phyloP scores from a whole-genome alignment of 2,113 vertebrate species.

The Epinephelus lanceolatus region DNA sequence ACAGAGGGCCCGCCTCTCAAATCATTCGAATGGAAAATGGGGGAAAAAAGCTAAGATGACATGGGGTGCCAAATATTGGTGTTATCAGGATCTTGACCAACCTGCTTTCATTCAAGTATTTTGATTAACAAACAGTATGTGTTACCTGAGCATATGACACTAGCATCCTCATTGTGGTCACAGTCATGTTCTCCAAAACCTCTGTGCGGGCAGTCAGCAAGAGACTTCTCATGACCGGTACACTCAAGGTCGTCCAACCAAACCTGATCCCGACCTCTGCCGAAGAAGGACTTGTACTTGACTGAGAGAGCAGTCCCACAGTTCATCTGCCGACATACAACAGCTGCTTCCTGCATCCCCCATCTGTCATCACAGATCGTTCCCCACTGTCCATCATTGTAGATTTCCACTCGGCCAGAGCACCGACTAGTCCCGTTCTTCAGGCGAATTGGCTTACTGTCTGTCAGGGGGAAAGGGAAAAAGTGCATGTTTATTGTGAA shows the following conservation, averaged over 20 bases:
- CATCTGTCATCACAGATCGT: slow-evolving; percentile 78
- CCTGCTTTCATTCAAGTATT: background rate
- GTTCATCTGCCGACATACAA: slow-evolving; percentile 67
- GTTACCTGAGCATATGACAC: slow-evolving; percentile 76
- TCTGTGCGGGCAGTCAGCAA: slow-evolving; percentile 70
- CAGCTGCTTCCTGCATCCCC: slow-evolving; percentile 71
- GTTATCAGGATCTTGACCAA: background rate
- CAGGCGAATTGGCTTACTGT: slow-evolving; percentile 62
- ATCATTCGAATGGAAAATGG: too few relatives aligned
- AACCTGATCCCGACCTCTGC: slow-evolving; percentile 50
- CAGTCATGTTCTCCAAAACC: slow-evolving; percentile 75
- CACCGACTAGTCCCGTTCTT: slow-evolving; percentile 70
- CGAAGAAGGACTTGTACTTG: slow-evolving; percentile 68
- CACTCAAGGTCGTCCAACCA: slow-evolving; percentile 78
- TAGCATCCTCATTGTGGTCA: slow-evolving; percentile 74
- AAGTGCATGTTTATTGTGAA: background rate
- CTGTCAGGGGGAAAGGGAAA: slow-evolving; percentile 35
- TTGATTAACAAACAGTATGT: background rate
- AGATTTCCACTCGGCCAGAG: slow-evolving; percentile 74
- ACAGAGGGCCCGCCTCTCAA: too few relatives aligned
- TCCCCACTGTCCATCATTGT: slow-evolving; percentile 70
- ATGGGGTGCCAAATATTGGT: background rate
- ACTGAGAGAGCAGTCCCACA: slow-evolving; percentile 63
- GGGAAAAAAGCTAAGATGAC: too few relatives aligned
- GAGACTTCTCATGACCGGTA: slow-evolving; percentile 66